Conservation (phyloP, 2,113 vertebrate species). For the Pungitius pungitius region DNA sequence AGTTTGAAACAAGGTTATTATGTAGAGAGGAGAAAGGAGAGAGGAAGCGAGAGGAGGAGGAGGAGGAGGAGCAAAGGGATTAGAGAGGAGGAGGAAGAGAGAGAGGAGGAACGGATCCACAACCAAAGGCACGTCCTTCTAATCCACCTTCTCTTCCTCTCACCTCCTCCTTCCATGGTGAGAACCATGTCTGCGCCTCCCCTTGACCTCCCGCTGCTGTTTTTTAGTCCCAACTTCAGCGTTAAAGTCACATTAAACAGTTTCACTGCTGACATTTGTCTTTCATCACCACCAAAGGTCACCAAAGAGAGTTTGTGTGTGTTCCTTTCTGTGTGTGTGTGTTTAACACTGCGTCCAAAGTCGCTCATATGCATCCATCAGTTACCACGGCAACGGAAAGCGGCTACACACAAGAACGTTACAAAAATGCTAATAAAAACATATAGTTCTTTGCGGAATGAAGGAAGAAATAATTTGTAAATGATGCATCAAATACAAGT, state of each 20-base stretch:
- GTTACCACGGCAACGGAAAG: neutral
- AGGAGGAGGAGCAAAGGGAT: no score
- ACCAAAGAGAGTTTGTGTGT: conserved; percentile 12
- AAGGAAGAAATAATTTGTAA: no score
- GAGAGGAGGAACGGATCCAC: no score
- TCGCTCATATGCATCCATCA: neutral
- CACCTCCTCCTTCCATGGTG: neutral
- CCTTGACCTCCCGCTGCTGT: neutral
- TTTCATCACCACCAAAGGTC: conserved; percentile 26
- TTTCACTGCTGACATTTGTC: conserved; percentile 19
- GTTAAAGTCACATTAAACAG: neutral
- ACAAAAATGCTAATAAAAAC: no score
- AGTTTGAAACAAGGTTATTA: conserved; percentile 52
- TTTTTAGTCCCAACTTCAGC: neutral
- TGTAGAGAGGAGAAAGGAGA: neutral
- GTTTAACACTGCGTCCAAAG: neutral
- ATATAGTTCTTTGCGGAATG: no score
- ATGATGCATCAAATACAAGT: no score
- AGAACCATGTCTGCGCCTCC: no score
- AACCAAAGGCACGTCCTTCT: no score
- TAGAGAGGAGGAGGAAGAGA: no score
- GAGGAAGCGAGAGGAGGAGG: neutral
- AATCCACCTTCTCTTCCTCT: neutral
- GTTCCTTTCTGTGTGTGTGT: conserved; percentile 22
- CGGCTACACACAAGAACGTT: no score